These are phyloP conservation scores for Tylochromis polylepis DNA, from an alignment of 2,113 vertebrate species.

Conservation along the genomic window DNA sequence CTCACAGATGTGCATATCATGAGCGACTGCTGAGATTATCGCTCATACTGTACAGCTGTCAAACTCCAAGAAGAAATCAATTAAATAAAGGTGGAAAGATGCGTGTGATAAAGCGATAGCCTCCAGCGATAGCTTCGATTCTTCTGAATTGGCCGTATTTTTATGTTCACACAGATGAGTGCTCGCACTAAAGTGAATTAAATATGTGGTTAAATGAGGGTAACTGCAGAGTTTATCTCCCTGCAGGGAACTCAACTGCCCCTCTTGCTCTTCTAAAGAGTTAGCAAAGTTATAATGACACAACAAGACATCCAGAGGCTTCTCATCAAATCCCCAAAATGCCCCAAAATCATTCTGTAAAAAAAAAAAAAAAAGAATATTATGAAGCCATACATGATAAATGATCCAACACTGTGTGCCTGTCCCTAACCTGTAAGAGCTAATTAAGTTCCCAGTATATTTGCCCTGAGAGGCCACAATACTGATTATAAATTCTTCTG, in stretches of 20 bases:
- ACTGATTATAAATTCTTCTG: neutral
- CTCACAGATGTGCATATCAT: slow-evolving; percentile 1
- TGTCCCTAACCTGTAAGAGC: neutral
- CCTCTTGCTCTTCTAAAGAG: neutral
- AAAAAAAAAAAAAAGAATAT: neutral
- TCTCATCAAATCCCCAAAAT: neutral
- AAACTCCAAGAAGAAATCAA: neutral
- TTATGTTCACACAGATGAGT: neutral
- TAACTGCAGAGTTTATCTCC: neutral
- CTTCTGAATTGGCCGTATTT: neutral
- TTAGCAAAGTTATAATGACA: neutral
- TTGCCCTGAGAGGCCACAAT: neutral
- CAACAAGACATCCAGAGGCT: neutral
- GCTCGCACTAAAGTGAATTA: neutral
- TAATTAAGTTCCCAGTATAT: neutral
- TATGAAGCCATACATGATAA: neutral
- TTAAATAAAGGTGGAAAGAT: neutral
- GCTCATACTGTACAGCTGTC: neutral
- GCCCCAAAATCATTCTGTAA: neutral
- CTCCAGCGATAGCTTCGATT: neutral
- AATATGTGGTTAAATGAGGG: neutral
- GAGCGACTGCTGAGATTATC: neutral
- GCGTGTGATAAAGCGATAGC: neutral
- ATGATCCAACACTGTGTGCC: neutral
- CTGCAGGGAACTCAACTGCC: neutral